Evolutionary conservation across 2,113 vertebrate genomes (phyloP).

Genomic region (Aegotheles bennettii): DNA sequence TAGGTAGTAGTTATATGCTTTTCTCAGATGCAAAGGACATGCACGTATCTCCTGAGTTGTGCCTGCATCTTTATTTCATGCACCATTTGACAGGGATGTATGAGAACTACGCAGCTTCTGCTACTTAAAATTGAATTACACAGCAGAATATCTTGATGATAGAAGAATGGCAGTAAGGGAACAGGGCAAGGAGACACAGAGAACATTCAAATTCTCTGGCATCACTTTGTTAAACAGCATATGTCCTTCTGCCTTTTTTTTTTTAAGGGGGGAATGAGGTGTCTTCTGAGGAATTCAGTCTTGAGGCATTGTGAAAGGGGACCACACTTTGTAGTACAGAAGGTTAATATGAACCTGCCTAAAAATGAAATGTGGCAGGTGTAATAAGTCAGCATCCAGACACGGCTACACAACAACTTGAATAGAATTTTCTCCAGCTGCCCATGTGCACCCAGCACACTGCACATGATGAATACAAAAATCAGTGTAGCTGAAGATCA

Average conservation of each 20-base stretch:
- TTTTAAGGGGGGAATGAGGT: background rate
- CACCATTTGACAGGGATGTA: background rate
- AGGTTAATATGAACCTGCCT: background rate
- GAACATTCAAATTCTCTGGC: background rate
- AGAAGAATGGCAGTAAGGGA: background rate
- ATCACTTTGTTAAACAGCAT: background rate
- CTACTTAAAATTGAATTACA: background rate
- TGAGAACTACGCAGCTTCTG: background rate
- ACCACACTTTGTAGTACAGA: background rate
- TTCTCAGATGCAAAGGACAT: background rate
- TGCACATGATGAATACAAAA: background rate
- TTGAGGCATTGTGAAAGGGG: background rate
- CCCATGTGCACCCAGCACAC: accelerated
- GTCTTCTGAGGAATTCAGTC: background rate
- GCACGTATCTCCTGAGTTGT: background rate
- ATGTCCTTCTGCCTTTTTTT: background rate
- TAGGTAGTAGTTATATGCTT: background rate
- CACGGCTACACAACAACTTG: accelerated
- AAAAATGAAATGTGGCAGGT: background rate
- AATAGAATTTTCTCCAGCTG: background rate
- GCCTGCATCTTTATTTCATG: background rate
- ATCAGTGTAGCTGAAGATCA: background rate
- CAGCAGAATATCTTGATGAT: background rate
- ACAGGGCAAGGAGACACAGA: background rate
- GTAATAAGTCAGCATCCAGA: background rate